These are phyloP conservation scores for Parthenolecanium corni DNA, from an alignment of 2,888 invertebrate species.

Conservation along the genomic window DNA sequence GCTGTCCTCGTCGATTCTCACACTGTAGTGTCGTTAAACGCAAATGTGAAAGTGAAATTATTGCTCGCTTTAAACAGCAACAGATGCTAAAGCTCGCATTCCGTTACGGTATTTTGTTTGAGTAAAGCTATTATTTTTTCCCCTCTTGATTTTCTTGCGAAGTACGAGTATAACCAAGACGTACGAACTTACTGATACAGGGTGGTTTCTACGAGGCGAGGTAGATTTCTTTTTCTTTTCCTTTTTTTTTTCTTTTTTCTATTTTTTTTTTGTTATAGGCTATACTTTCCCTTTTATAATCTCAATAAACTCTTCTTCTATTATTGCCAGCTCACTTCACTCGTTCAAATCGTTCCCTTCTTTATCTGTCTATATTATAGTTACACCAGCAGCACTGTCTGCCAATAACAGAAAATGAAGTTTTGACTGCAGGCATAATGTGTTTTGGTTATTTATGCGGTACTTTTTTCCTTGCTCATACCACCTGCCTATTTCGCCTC, in stretches of 20 bases:
- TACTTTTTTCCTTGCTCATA: too few species aligned
- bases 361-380: constrained; percentile 9
- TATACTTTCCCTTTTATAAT: constrained; percentile 25
- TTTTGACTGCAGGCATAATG: constrained; percentile 4
- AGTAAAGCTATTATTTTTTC: constrained; percentile 15
- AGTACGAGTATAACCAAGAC: not conserved
- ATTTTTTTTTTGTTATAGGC: not conserved
- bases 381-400: not conserved
- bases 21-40: constrained; percentile 22
- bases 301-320: constrained; percentile 18
- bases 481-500: not conserved
- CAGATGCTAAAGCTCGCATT: constrained; percentile 25
- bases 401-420: constrained; percentile 16
- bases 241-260: too few species aligned
- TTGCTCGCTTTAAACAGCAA: constrained; percentile 23
- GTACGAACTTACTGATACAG: constrained; percentile 6
- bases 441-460: constrained; percentile 11
- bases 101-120: not conserved
- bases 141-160: too few species aligned
- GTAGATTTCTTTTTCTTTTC: too few species aligned
- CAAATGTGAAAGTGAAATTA: constrained; percentile 23
- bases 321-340: constrained; percentile 21
- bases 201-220: constrained; percentile 5
- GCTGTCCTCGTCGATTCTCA: constrained; percentile 5
- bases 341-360: not conserved